Evolutionary conservation across 2,113 vertebrate species (phyloP), one percentile per base, ranked within the genome.

Genomic region (Grammomys surdaster): DNA sequence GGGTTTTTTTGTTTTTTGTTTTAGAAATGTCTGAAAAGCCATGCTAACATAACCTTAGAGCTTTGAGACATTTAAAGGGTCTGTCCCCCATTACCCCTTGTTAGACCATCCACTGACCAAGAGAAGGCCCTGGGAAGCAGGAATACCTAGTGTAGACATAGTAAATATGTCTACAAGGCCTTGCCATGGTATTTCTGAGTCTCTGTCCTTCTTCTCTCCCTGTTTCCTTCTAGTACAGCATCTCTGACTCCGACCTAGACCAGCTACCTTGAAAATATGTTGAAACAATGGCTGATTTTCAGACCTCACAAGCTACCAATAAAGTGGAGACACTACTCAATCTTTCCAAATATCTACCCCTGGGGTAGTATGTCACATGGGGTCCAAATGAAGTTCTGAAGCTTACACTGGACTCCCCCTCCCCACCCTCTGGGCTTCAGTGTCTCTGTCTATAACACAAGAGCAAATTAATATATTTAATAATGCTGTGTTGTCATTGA

Each of bases 371-470:
- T 31, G n/a, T 28, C 12, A 65, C 22, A 5, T 1, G 56, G 54
- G 78, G 1, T 26, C 70, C 12, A 14, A 31, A 0, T 10, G 31
- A 36, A 60, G 56, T 54, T 65, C 56, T 11, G 20, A 48, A 40
- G 89, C 9, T 81, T 28, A 13, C 46, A 58, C 36, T 84, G 28
- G 0, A 26, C 28, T 85, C 20, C n/a, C 22, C 80, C 22, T 40
- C 40, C 28, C 46, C 11, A 6, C 0, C 7, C 67, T 88, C 67
- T 87, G 78, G 20, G 0, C 96, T 91, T 93, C 46, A 0, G 0
- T 73, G 82, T 89, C 87, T 90, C 14, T n/a, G 7, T 69, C 91
- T 86, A 31, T 81, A 90, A 3, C 76, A 90, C 12, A 77, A 87
- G 56, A 69, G 43, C 76, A 48, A 92, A 19, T 48, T 16, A 58